Evolutionary conservation across 2,113 vertebrate genomes (phyloP).

Genomic region (Festucalex cinctus): DNA sequence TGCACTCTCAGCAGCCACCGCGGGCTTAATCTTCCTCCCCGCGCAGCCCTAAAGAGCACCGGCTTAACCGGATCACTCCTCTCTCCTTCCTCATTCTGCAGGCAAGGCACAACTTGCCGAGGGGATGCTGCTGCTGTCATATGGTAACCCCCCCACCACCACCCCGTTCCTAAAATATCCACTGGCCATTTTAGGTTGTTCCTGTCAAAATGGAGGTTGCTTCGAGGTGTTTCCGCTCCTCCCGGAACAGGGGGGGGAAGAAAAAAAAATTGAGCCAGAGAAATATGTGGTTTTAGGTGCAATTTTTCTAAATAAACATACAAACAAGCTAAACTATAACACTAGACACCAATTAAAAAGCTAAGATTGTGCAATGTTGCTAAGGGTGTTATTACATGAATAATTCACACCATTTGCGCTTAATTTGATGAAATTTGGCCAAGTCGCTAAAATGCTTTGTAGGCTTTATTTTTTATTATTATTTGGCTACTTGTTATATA

Average conservation of each 20-base stretch:
- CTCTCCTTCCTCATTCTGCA: constrained; percentile 53
- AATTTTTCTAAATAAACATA: not conserved
- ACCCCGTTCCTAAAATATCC: constrained; percentile 36
- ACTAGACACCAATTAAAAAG: not conserved
- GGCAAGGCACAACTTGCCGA: constrained; percentile 44
- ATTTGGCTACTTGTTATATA: not conserved
- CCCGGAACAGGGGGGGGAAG: not conserved
- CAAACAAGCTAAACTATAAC: not conserved
- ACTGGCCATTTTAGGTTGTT: constrained; percentile 33
- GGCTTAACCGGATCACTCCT: constrained; percentile 58
- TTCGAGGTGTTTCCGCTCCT: not conserved
- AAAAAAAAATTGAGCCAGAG: not conserved
- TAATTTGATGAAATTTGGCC: not conserved
- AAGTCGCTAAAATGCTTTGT: not conserved
- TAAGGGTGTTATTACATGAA: not conserved
- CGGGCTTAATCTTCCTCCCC: constrained; percentile 57
- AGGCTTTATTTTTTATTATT: not conserved
- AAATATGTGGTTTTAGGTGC: constrained; percentile 9
- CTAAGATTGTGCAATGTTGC: not conserved
- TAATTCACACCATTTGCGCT: not conserved
- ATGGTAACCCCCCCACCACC: constrained; percentile 3
- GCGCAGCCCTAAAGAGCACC: constrained; percentile 55
- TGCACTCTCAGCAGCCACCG: constrained; percentile 41
- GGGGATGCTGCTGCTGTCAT: constrained; percentile 36
- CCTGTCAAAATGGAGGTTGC: constrained; percentile 35